Conservation (phyloP, 2,888 invertebrate species). For the Chrysina gloriosa region DNA sequence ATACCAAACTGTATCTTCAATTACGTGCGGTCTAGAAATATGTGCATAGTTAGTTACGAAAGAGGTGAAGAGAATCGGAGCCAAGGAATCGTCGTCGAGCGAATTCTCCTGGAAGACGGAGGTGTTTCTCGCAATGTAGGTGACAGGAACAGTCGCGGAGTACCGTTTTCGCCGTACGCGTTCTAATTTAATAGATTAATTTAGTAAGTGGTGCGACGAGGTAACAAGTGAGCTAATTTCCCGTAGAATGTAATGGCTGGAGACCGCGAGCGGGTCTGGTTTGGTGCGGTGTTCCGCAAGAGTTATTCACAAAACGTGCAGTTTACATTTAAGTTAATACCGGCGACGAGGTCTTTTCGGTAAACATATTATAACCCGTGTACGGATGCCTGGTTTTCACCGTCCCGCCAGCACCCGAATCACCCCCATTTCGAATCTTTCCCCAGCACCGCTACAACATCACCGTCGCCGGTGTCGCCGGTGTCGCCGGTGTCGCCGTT, state of each 20-base stretch:
- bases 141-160: conserved; percentile 60
- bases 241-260: conserved; percentile 52
- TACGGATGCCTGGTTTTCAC: conserved; percentile 2
- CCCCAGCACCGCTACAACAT: conserved; percentile 4
- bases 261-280: conserved; percentile 52
- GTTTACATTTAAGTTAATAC: conserved; percentile 43
- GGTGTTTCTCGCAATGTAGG: conserved; percentile 57
- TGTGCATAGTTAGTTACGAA: neutral
- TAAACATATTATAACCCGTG: conserved; percentile 41
- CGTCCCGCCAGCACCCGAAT: neutral
- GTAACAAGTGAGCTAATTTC: conserved; percentile 65
- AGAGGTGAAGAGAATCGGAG: neutral
- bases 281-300: conserved; percentile 52
- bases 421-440: neutral
- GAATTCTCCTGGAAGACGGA: conserved; percentile 13
- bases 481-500: neutral
- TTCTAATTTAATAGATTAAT: conserved; percentile 65
- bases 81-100: neutral
- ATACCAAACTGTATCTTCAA: too few relatives aligned
- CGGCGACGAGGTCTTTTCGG: conserved; percentile 38
- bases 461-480: neutral
- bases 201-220: conserved; percentile 64
- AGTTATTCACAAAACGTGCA: conserved; percentile 50
- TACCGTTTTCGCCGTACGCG: conserved; percentile 8
- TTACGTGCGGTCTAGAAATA: too few relatives aligned